These are phyloP conservation scores for Poeciliopsis gracilis DNA, from an alignment of 2,797 vertebrate genomes.

Conservation along the genomic window DNA sequence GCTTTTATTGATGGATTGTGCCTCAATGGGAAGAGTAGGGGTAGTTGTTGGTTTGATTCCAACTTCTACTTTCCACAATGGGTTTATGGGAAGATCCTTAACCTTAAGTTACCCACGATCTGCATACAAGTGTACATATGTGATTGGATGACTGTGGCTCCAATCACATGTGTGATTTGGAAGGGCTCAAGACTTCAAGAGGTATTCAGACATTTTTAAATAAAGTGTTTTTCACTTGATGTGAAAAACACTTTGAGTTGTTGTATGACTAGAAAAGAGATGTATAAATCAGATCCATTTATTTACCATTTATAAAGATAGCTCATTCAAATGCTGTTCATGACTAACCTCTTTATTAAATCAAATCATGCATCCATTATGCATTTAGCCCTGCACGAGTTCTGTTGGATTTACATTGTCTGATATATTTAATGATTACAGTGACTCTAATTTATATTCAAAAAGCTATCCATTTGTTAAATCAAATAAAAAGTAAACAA, in stretches of 20 bases:
- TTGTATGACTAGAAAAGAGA: not conserved
- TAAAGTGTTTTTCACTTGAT: too few relatives aligned
- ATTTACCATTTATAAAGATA: not conserved
- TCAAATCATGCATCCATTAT: constrained; percentile 1
- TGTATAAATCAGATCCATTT: not conserved
- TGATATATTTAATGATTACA: not conserved
- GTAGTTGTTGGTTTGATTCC: not conserved
- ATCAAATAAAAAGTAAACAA: not conserved
- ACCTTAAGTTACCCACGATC: not conserved
- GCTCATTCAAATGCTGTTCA: not conserved
- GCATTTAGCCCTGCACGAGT: not conserved
- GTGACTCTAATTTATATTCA: not conserved
- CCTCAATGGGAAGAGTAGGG: not conserved
- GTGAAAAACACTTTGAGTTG: not conserved
- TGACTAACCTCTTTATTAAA: not conserved
- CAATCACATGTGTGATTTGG: too few relatives aligned
- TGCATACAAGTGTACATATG: not conserved
- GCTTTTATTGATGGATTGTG: not conserved
- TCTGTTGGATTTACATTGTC: not conserved
- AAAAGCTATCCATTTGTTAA: not conserved
- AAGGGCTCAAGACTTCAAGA: too few relatives aligned
- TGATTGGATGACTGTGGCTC: not conserved
- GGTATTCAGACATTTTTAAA: too few relatives aligned
- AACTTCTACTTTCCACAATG: not conserved
- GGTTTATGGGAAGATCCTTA: not conserved